Evolutionary conservation across 2,797 vertebrate species (phyloP).

Genomic region (Eulemur rubriventer): DNA sequence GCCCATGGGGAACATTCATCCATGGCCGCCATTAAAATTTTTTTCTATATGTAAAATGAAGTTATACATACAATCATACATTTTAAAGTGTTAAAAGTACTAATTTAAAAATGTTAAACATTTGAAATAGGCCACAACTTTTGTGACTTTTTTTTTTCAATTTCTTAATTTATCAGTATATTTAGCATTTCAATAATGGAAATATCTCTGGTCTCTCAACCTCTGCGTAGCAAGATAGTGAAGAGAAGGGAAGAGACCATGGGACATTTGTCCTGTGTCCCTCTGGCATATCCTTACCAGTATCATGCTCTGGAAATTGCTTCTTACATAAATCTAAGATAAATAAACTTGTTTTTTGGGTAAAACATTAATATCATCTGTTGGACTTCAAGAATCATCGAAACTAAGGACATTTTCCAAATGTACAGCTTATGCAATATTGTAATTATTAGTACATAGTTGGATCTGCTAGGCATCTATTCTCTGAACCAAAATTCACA

Average conservation of each 20-base stretch:
- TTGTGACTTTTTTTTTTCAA: not conserved
- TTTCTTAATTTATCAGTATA: not conserved
- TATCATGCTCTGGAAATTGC: not conserved
- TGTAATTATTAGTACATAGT: not conserved
- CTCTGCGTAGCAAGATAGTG: not conserved
- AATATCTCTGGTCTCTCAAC: not conserved
- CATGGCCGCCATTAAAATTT: not conserved
- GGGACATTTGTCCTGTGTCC: not conserved
- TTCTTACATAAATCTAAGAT: not conserved
- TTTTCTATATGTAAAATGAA: not conserved
- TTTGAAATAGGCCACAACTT: not conserved
- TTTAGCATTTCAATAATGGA: not conserved
- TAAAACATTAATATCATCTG: not conserved
- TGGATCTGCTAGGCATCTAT: not conserved
- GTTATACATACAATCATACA: not conserved
- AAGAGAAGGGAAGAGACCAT: no score
- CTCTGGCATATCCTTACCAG: not conserved
- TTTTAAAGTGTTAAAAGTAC: not conserved
- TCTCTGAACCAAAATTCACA: not conserved
- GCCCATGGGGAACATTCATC: not conserved
- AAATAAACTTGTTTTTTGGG: not conserved
- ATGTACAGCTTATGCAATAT: not conserved
- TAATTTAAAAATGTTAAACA: not conserved
- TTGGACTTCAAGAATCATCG: conserved; percentile 14
- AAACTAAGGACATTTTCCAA: not conserved